A percentile compares a stretch with the other conserved stretches of the same genome.
phyloP scores from a whole-genome alignment of 2,113 vertebrate species.

The Pollachius pollachius region DNA sequence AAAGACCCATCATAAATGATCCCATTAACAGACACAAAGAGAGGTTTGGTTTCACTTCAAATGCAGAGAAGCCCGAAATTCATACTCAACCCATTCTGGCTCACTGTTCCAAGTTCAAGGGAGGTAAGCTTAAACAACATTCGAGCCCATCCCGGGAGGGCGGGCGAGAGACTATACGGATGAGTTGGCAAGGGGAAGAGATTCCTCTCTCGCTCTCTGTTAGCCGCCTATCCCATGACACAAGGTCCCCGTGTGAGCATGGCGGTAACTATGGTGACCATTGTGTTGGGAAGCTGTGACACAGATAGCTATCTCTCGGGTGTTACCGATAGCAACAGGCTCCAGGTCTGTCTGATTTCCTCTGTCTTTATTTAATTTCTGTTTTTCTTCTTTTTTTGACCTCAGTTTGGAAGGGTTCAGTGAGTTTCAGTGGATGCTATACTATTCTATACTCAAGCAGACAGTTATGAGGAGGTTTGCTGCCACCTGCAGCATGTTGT shows the following conservation, averaged over 20 bases:
- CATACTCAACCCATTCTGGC: too few species aligned
- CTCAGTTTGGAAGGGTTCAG: neutral
- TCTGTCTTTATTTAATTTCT: neutral
- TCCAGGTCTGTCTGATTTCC: slow-evolving; percentile 8
- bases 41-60: too few species aligned
- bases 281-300: slow-evolving; percentile 64
- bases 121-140: too few species aligned
- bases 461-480: slow-evolving; percentile 27
- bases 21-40: too few species aligned
- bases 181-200: neutral
- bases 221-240: neutral
- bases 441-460: neutral
- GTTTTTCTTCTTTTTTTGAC: slow-evolving; percentile 10
- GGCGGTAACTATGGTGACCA: slow-evolving; percentile 74
- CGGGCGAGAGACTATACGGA: neutral
- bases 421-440: neutral
- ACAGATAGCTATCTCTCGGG: slow-evolving; percentile 44
- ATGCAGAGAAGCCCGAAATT: too few species aligned
- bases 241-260: slow-evolving; percentile 47
- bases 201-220: neutral
- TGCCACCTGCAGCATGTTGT: slow-evolving; percentile 54
- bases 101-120: too few species aligned
- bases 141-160: too few species aligned
- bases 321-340: slow-evolving; percentile 45
- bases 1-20: too few species aligned